Base-by-base conservation (phyloP, 2,888 invertebrate genomes). In the Macrosiphum euphorbiae region DNA sequence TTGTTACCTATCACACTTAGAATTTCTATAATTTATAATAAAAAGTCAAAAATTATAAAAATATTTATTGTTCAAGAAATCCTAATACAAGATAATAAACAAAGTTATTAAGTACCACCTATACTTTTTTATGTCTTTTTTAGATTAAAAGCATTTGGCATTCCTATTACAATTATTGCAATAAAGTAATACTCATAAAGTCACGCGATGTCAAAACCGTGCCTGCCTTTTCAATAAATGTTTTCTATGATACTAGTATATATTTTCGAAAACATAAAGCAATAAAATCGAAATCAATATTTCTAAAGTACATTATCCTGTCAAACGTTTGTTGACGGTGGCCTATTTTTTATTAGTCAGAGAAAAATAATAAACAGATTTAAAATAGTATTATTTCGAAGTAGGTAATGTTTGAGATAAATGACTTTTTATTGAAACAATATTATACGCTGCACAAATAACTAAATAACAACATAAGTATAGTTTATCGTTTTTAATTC, bases 211-310 rank as follows among this genome's bases (percentile, higher is more conserved):
- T 92, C 7, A n/a, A 86, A 92, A 85, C 28, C 91, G 85, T 91
- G 44, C 86, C 86, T 86, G 58, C n/a, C 58, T 86, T 91, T 92
- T 86, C 91, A 91, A 91, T 91, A 91, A 86, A 91, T 86, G 58
- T 47, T 86, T 86, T 86, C 61, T 28, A 26, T 35, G n/a, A 26
- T 78, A 78, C 47, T 35, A 47, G 24, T 44, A 35, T 86, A 47
- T 47, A 86, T 91, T 91, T 91, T 92, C 7, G 5, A 61, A 50
- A 44, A 91, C n/a, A 91, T 91, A 91, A 92, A 87, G 24, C 91
- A 61, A 92, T 92, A 92, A 92, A 92, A 86, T 86, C 26, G n/a
- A 61, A 92, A 92, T 92, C 91, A 47, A 92, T 92, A 92, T 92
- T 87, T 87, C 24, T 92, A 13, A 78, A 50, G 50, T 35, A 50